Conservation (phyloP, 2,888 invertebrate genomes). For the Pollenia labialis region DNA sequence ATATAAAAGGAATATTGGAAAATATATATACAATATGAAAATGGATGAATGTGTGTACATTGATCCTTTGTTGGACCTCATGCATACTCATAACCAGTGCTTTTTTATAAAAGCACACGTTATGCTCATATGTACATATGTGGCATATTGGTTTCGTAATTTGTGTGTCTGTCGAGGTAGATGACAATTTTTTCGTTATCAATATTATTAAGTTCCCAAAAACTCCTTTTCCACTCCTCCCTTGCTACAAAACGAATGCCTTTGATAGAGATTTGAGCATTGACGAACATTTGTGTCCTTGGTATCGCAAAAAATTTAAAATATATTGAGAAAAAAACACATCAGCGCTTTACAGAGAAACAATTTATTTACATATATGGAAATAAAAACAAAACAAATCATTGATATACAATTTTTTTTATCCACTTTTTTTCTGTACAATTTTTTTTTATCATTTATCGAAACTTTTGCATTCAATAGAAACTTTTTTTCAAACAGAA, state of each 20-base stretch:
- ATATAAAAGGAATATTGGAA: slow-evolving; percentile 25
- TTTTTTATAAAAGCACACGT: too few relatives aligned
- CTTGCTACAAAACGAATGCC: slow-evolving; percentile 17
- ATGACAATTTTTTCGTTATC: slow-evolving; percentile 45
- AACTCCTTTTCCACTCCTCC: background rate
- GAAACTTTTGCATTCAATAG: slow-evolving; percentile 62
- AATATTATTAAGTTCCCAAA: slow-evolving; percentile 42
- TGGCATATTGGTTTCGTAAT: background rate
- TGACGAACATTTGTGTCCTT: slow-evolving; percentile 70
- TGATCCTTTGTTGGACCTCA: slow-evolving; percentile 39
- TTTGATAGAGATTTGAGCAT: slow-evolving; percentile 74
- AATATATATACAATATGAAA: slow-evolving; percentile 29
- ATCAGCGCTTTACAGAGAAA: slow-evolving; percentile 29
- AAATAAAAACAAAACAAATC: slow-evolving; percentile 50
- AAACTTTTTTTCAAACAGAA: slow-evolving; percentile 27
- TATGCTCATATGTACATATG: background rate
- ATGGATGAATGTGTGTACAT: background rate
- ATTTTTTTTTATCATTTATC: slow-evolving; percentile 34
- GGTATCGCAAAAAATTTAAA: background rate
- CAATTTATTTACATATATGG: background rate
- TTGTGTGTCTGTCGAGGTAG: background rate
- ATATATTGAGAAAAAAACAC: background rate
- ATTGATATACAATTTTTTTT: slow-evolving; percentile 50
- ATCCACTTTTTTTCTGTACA: slow-evolving; percentile 26
- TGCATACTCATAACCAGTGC: background rate